phyloP scores from a whole-genome alignment of 2,888 invertebrate species.

The Hetaerina titia region DNA sequence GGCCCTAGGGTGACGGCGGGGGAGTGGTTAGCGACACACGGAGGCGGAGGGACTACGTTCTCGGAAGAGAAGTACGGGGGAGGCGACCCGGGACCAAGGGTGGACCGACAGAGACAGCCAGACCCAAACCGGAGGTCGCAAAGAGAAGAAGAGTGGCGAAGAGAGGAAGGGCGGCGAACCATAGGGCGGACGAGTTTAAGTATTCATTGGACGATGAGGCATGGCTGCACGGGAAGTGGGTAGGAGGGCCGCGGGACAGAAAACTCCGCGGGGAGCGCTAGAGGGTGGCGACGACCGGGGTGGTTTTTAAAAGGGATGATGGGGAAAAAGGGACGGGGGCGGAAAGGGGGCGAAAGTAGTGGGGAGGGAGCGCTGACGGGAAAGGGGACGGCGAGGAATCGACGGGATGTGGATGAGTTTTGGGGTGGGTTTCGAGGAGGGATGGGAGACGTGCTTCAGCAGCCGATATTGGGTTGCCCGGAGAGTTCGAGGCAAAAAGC shows the following conservation, averaged over 20 bases:
- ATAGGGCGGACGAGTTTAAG: conserved; percentile 34
- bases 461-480: conserved; percentile 62
- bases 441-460: conserved; percentile 52
- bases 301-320: not conserved
- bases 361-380: not conserved
- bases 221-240: not conserved
- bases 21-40: not conserved
- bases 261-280: not conserved
- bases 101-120: too few relatives aligned
- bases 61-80: not conserved
- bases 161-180: not conserved
- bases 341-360: not conserved
- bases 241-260: not conserved
- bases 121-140: too few relatives aligned
- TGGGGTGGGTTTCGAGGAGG: not conserved
- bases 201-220: conserved; percentile 42
- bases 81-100: too few relatives aligned
- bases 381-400: not conserved
- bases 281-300: not conserved
- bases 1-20: not conserved
- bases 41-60: not conserved
- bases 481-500: conserved; percentile 62
- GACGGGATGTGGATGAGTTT: conserved; percentile 59
- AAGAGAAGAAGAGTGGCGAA: too few relatives aligned
- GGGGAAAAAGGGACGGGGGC: not conserved